Conservation (phyloP, 2,113 vertebrate species). For the Holacanthus passer region DNA sequence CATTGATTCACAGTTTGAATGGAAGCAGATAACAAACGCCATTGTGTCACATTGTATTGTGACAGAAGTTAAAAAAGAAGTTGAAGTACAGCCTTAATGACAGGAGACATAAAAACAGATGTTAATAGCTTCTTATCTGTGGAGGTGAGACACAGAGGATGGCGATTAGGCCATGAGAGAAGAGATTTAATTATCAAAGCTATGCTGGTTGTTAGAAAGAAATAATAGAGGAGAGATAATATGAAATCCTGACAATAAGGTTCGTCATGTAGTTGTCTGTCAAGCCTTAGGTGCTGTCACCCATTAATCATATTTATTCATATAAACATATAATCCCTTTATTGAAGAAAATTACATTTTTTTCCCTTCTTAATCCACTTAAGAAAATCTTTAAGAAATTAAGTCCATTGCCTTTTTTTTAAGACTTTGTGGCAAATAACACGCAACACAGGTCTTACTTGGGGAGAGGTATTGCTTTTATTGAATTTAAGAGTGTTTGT, state of each 20-base stretch:
- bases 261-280: constrained; percentile 32
- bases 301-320: background rate
- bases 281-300: background rate
- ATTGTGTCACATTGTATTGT: constrained; percentile 17
- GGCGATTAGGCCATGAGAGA: constrained; percentile 47
- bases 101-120: constrained; percentile 37
- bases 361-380: background rate
- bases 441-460: too few species aligned
- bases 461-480: too few species aligned
- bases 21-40: constrained; percentile 50
- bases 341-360: too few species aligned
- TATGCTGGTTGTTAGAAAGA: constrained; percentile 36
- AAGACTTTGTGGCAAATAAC: too few species aligned
- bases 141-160: constrained; percentile 38
- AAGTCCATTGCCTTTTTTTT: too few species aligned
- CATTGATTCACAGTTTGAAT: constrained; percentile 55
- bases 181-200: constrained; percentile 60
- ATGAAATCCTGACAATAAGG: constrained; percentile 18
- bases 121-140: constrained; percentile 51
- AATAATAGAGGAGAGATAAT: constrained; percentile 41
- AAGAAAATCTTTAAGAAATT: background rate
- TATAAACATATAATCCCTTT: too few species aligned
- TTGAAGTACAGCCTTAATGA: constrained; percentile 31
- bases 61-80: constrained; percentile 4
- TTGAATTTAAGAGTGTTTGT: background rate